A percentile compares a stretch with the other conserved stretches of the same genome.
phyloP scores from a whole-genome alignment of 1,140 invertebrate genomes.

The Steinernema feltiae region DNA sequence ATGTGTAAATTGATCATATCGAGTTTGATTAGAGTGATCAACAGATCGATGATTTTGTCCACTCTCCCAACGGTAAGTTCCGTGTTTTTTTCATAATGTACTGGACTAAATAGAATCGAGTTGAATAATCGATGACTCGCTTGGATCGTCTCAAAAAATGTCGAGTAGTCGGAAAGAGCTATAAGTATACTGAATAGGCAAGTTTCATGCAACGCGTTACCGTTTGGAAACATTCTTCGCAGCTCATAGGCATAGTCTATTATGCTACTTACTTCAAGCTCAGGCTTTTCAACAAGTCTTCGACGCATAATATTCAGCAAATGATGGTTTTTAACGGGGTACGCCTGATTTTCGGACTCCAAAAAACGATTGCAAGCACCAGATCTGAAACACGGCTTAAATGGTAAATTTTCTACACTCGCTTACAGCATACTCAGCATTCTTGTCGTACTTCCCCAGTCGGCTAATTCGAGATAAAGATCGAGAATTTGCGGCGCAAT shows the following conservation, averaged over 20 bases:
- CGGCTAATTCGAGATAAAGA: conserved; percentile 17
- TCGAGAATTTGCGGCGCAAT: conserved; percentile 17
- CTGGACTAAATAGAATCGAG: neutral
- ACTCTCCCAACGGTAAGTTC: neutral
- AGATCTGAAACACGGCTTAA: neutral
- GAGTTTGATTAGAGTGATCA: conserved; percentile 19
- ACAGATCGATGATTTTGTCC: conserved; percentile 23
- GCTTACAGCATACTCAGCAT: neutral
- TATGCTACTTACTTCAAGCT: neutral
- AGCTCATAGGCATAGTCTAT: conserved; percentile 34
- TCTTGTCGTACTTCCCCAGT: neutral
- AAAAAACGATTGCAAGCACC: neutral
- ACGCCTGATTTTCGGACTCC: neutral
- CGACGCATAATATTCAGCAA: conserved; percentile 21
- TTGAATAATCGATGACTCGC: conserved; percentile 19
- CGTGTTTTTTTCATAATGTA: neutral
- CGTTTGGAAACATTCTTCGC: conserved; percentile 27
- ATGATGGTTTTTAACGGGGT: conserved; percentile 30
- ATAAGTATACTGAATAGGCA: conserved; percentile 2
- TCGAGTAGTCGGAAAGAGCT: conserved; percentile 14
- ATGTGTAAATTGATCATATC: conserved; percentile 26
- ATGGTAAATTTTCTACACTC: neutral
- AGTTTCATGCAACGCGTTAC: conserved; percentile 12
- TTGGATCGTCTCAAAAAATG: conserved; percentile 23
- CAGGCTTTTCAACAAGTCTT: conserved; percentile 15